phyloP scores from a whole-genome alignment of 2,888 invertebrate genomes.

The Drosophila crucigera region DNA sequence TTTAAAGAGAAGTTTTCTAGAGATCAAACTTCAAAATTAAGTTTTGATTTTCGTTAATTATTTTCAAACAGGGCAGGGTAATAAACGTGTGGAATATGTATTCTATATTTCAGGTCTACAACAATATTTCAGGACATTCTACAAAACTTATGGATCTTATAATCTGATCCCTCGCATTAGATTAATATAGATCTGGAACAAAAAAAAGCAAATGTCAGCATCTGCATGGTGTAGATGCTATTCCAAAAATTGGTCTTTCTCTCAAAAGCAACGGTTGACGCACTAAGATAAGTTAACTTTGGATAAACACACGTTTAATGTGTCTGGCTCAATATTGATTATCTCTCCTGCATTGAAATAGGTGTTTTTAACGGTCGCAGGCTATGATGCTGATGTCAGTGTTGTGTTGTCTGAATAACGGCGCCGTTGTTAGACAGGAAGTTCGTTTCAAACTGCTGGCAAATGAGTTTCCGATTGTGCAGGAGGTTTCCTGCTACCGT shows the following conservation, averaged over 20 bases:
- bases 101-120: too few relatives aligned
- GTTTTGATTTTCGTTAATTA: neutral
- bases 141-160: neutral
- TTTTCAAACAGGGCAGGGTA: neutral
- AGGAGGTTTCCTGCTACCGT: slow-evolving; percentile 50
- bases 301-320: neutral
- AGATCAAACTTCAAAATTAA: neutral
- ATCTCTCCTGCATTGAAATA: neutral
- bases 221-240: neutral
- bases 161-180: neutral
- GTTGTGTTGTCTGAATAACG: neutral
- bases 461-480: slow-evolving; percentile 70
- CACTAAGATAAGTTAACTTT: neutral
- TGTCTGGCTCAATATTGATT: slow-evolving; percentile 4
- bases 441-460: slow-evolving; percentile 70
- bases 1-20: neutral
- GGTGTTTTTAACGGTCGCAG: neutral
- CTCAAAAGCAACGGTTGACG: neutral
- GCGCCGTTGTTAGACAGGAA: slow-evolving; percentile 60
- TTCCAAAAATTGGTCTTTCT: neutral
- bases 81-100: neutral
- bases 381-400: neutral
- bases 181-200: neutral
- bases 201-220: neutral
- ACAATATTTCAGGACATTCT: too few relatives aligned